phyloP scores from a whole-genome alignment of 2,797 vertebrate genomes.

The Sebastolobus altivelis region DNA sequence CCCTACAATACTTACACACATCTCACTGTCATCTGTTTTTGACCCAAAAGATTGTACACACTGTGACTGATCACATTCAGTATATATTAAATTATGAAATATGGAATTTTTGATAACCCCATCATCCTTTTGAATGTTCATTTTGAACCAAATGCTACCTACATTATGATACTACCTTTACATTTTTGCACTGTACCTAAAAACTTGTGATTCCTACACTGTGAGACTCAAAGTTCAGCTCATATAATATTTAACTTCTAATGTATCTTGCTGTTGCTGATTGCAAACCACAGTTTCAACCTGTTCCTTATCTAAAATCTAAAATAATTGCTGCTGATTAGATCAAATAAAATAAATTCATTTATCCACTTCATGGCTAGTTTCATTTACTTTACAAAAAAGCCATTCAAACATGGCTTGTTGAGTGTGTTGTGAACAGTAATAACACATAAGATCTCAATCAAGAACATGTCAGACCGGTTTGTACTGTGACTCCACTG shows the following conservation, averaged over 20 bases:
- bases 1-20: neutral
- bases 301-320: neutral
- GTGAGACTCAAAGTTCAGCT: conserved; percentile 7
- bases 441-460: conserved; percentile 16
- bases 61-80: neutral
- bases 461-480: conserved; percentile 2
- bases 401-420: neutral
- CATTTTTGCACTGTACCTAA: conserved; percentile 5
- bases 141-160: conserved; percentile 32
- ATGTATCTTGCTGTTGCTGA: neutral
- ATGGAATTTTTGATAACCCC: neutral
- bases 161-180: neutral
- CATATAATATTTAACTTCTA: neutral
- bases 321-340: conserved; percentile 18
- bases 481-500: conserved; percentile 9
- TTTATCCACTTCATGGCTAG: neutral
- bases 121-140: conserved; percentile 17
- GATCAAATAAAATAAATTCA: conserved; percentile 17
- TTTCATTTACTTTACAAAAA: neutral
- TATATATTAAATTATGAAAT: neutral
- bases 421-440: neutral
- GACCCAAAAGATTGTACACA: neutral
- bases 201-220: neutral
- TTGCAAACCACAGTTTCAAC: conserved; percentile 13
- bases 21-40: conserved; percentile 1